Percentiles rank a stretch among this genome's conserved stretches.
These are phyloP conservation scores for Ligdia adustata DNA, from an alignment of 2,888 invertebrate genomes.

Conservation along the genomic window DNA sequence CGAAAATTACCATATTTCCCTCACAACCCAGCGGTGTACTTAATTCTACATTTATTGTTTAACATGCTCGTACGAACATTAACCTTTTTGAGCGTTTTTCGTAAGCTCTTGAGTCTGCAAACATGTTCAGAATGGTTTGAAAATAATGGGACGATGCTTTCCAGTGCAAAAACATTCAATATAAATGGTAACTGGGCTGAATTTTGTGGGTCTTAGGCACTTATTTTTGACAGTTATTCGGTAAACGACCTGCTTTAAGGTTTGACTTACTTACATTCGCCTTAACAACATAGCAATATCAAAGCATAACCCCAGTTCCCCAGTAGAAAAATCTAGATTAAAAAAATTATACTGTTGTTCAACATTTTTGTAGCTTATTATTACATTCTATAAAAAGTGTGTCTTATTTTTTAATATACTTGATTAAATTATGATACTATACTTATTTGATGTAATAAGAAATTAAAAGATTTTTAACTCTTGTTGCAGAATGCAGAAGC, in stretches of 20 bases:
- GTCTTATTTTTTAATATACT: neutral
- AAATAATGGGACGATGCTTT: constrained; percentile 2
- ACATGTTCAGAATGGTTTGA: constrained; percentile 1
- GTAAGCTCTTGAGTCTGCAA: too few relatives aligned
- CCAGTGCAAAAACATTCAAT: constrained; percentile 2
- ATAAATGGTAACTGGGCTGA: constrained; percentile 6
- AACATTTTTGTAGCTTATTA: too few relatives aligned
- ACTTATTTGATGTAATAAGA: too few relatives aligned
- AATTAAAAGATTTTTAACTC: too few relatives aligned
- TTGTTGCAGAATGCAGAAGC: constrained; percentile 96
- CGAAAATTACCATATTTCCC: constrained; percentile 9
- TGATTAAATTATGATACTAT: too few relatives aligned
- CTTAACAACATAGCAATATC: too few relatives aligned
- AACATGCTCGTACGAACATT: neutral
- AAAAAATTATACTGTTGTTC: too few relatives aligned
- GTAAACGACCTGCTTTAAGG: neutral
- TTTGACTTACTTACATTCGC: too few relatives aligned
- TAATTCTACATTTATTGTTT: constrained; percentile 3
- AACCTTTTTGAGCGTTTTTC: constrained; percentile 6
- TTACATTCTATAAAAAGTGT: too few relatives aligned
- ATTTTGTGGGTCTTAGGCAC: too few relatives aligned
- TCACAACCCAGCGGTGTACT: constrained; percentile 4
- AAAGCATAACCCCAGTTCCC: too few relatives aligned
- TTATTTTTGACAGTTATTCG: constrained; percentile 1
- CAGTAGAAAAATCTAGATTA: too few relatives aligned